Evolutionary conservation across 2,797 vertebrate species (phyloP).

Genomic region (Numenius phaeopus): DNA sequence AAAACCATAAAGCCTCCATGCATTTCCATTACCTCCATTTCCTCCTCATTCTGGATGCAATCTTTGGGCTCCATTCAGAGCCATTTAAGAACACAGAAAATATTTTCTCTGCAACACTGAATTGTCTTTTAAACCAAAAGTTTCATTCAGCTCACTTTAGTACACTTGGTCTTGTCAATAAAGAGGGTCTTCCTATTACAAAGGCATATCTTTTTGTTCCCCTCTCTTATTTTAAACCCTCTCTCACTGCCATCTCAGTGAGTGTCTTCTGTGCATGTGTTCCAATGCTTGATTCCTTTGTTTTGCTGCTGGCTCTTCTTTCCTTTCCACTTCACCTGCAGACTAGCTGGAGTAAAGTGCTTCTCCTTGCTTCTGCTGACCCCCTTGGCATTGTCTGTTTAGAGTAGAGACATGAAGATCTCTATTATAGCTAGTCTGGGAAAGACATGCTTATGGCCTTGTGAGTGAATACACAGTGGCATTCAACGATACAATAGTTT

Average conservation of each 20-base stretch:
- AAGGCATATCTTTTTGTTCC: not conserved
- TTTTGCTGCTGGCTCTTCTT: not conserved
- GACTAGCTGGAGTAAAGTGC: conserved; percentile 55
- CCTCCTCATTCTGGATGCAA: not conserved
- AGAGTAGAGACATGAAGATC: conserved; percentile 48
- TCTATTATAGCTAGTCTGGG: conserved; percentile 58
- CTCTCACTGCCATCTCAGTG: not conserved
- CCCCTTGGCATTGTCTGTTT: conserved; percentile 49
- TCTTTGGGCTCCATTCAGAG: not conserved
- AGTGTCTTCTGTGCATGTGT: not conserved
- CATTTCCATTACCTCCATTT: not conserved
- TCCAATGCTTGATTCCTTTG: not conserved
- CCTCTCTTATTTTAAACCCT: not conserved
- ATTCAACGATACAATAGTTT: conserved; percentile 31
- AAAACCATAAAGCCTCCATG: not conserved
- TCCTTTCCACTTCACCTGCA: conserved; percentile 60
- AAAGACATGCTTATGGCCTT: conserved; percentile 64
- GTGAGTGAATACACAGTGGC: conserved; percentile 25
- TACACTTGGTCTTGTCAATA: not conserved
- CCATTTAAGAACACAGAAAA: not conserved
- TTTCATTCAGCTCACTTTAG: conserved; percentile 27
- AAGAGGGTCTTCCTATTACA: not conserved
- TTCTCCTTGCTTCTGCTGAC: conserved; percentile 69
- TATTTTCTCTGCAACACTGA: not conserved
- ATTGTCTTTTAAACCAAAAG: not conserved